Base-by-base conservation (phyloP, 1,140 invertebrate species). In the Sipha flava region DNA sequence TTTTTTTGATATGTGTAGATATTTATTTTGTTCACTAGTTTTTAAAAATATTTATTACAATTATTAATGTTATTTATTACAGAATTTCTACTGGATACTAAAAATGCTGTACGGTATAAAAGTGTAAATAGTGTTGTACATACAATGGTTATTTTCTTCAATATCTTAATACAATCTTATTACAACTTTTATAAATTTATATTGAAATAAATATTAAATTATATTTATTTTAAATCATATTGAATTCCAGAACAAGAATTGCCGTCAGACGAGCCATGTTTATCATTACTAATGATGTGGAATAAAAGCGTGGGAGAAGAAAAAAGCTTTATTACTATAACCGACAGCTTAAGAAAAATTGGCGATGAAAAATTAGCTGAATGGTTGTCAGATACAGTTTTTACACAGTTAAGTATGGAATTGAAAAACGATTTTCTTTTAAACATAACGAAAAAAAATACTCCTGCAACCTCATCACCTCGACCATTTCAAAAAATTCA, bases 231-330 rank as follows among this genome's bases (percentile, higher is more conserved):
- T 12, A 12, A 49, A 49, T 49, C 14, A 7, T 26, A 18, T 45
- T 26, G 16, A 6, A 26, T 1, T 26, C 1, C 12, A 70, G 66
- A 70, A 31, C 73, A 43, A 54, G 34, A 77, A 7, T 77, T 77
- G 18, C 73, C 73, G 0, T 1, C 10, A 9, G 34, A 57, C 6
- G 73, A 57, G 3, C n/a, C 73, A 10, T 77, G 73, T 59, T 77
- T 77, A n/a, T 77, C 73, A 16, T 77, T 77, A 54, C 16, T 77
- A 26, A 43, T 23, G n/a, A 77, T 52, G 12, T 77, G 73, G 73
- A 54, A 77, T 10, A 40, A 59, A 9, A 40, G 52, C 21, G 73
- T 12, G 7, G 73, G 73, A 40, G 43, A 77, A 12, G 73, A 43
- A 40, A 54, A 77, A 40, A 37, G 16, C 16, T 54, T 57, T 26